Evolutionary conservation across 2,888 invertebrate species (phyloP).

Genomic region (Leptinotarsa rubiginosa): DNA sequence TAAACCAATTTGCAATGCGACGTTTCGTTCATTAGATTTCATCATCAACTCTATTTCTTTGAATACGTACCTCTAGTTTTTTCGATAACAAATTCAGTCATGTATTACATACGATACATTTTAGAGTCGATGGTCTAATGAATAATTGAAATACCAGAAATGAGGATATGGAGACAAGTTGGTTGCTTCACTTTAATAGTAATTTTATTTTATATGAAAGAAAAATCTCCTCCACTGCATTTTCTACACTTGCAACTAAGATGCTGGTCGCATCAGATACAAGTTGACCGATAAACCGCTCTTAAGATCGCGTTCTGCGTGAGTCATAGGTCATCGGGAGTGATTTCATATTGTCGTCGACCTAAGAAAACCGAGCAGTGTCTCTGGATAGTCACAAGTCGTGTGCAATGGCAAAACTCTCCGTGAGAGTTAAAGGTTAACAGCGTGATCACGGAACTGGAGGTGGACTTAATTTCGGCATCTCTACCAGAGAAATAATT

Average conservation of each 20-base stretch:
- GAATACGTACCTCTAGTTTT: no score
- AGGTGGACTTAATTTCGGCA: slow-evolving; percentile 2
- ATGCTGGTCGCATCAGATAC: slow-evolving; percentile 10
- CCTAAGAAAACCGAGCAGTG: not conserved
- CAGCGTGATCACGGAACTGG: slow-evolving; percentile 11
- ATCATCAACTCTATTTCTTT: no score
- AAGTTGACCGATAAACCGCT: slow-evolving; percentile 29
- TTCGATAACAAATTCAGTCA: no score
- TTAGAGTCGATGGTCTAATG: no score
- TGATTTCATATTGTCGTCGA: slow-evolving; percentile 32
- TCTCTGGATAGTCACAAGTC: slow-evolving; percentile 5
- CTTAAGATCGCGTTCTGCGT: slow-evolving; percentile 21
- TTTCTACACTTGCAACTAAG: not conserved
- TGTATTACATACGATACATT: no score
- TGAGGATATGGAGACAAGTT: no score
- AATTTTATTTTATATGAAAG: no score
- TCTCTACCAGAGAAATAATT: not conserved
- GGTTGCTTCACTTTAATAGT: no score
- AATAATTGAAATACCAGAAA: no score
- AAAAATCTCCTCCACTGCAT: not conserved
- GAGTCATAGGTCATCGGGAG: slow-evolving; percentile 37
- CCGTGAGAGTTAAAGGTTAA: slow-evolving; percentile 9
- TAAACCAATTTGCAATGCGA: no score
- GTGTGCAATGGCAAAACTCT: slow-evolving; percentile 7
- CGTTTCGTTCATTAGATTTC: no score